Evolutionary conservation across 2,888 invertebrate genomes (phyloP), one percentile per base, ranked within the genome.

Genomic region (Bedellia somnulentella): DNA sequence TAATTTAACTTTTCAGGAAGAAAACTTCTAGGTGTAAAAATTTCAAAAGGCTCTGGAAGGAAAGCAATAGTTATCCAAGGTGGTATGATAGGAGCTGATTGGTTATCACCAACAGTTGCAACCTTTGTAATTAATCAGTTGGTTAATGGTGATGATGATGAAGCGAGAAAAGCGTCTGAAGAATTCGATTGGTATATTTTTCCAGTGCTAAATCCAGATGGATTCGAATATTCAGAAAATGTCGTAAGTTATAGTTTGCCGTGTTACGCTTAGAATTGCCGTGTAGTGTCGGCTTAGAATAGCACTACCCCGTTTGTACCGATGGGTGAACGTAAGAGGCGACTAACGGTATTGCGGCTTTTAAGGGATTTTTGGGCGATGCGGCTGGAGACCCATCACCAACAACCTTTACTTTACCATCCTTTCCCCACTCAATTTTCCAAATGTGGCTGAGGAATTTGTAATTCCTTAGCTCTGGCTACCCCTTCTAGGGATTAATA

Each of bases 161-260:
- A 73, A 9, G 55, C 81, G 0, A 57, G 55, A 31, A 38, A 53
- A 5, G 71, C 82, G 5, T 75, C 80, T 0, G 62, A 79, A 29
- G 67, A 70, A 17, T 80, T 78, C 42, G 85, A 86, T 38, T 90
- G 87, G 85, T 86, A 87, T 48, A 77, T 90, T 33, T 76, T 89
- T 36, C 89, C 90, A 0, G 63, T 84, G 11, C 57, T 83, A 14
- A 90, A 90, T 52, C 88, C 88, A 6, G 90, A 91, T 60, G 90
- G 90, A 2, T 87, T 80, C 43, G 82, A 79, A 18, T 86, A 80
- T 50, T 80, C 85, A 1, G 85, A 86, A 44, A 76, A 78, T 3
- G 55, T 50, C 10, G 82, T 80, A 47, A 53, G 63, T 42, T 17
- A 11, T 12, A 16, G 14, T 27, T 29, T 32, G 31, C 6, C 18